phyloP scores from a whole-genome alignment of 2,888 invertebrate species.

The Cheilosia pagana region DNA sequence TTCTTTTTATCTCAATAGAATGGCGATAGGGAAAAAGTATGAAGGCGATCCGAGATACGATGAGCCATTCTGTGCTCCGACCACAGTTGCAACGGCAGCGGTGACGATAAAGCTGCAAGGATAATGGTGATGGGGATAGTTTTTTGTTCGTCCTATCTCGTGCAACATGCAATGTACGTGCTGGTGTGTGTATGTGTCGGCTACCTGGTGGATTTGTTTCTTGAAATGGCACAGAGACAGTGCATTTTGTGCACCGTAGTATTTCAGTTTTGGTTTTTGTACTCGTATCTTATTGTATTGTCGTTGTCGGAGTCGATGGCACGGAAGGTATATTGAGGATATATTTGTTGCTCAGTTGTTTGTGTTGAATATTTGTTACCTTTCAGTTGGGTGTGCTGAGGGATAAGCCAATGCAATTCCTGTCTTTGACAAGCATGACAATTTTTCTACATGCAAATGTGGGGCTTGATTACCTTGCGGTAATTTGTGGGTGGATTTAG shows the following conservation, averaged over 20 bases:
- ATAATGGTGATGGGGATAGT: conserved; percentile 40
- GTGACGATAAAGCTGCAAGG: conserved; percentile 42
- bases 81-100: conserved; percentile 42
- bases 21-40: conserved; percentile 12
- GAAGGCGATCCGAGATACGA: conserved; percentile 27
- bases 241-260: conserved; percentile 38
- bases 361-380: conserved; percentile 52
- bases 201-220: conserved; percentile 36
- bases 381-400: conserved; percentile 46
- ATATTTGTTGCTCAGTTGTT: conserved; percentile 52
- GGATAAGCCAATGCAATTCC: conserved; percentile 37
- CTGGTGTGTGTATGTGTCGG: conserved; percentile 9
- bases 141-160: background rate
- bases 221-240: conserved; percentile 37
- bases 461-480: conserved; percentile 30
- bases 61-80: conserved; percentile 29
- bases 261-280: conserved; percentile 23
- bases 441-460: conserved; percentile 13
- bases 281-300: conserved; percentile 28
- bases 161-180: conserved; percentile 36
- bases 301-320: conserved; percentile 46
- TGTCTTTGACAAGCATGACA: conserved; percentile 26
- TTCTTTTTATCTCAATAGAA: conserved; percentile 23
- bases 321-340: conserved; percentile 39
- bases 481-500: conserved; percentile 36